A percentile compares a stretch with the other conserved stretches of the same genome.
phyloP scores from a whole-genome alignment of 2,888 invertebrate genomes.

The Temnothorax ravouxi region DNA sequence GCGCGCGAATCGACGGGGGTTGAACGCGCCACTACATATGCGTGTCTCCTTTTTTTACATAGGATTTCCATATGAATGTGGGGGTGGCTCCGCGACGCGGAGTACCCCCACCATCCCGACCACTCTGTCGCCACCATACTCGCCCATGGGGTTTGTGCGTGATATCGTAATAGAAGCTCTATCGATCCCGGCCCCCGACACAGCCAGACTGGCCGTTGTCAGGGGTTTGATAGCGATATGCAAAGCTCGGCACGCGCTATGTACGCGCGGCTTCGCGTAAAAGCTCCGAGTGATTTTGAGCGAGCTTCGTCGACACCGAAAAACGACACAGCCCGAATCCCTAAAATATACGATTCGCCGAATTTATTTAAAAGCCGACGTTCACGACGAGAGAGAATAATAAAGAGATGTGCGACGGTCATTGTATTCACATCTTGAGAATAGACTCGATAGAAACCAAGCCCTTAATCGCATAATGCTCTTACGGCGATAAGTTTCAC shows the following conservation, averaged over 20 bases:
- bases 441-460: constrained; percentile 45
- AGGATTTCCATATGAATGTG: constrained; percentile 73
- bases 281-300: constrained; percentile 65
- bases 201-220: constrained; percentile 81
- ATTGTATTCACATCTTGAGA: constrained; percentile 3
- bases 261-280: constrained; percentile 51
- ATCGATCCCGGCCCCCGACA: constrained; percentile 80
- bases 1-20: not conserved
- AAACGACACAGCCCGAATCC: not conserved
- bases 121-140: constrained; percentile 65
- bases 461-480: constrained; percentile 59
- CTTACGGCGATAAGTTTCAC: constrained; percentile 63
- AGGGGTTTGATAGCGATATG: constrained; percentile 82
- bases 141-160: constrained; percentile 81
- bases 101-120: constrained; percentile 52
- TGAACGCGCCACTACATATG: constrained; percentile 56
- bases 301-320: constrained; percentile 9
- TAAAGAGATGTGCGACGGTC: not conserved
- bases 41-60: constrained; percentile 55
- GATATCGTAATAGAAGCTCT: constrained; percentile 83
- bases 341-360: not conserved
- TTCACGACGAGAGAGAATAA: not conserved
- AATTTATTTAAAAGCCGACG: not conserved
- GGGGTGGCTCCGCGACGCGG: constrained; percentile 39
- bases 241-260: constrained; percentile 67